These are phyloP conservation scores for Drosophila biarmipes DNA, from an alignment of 1,140 invertebrate genomes.

Conservation along the genomic window DNA sequence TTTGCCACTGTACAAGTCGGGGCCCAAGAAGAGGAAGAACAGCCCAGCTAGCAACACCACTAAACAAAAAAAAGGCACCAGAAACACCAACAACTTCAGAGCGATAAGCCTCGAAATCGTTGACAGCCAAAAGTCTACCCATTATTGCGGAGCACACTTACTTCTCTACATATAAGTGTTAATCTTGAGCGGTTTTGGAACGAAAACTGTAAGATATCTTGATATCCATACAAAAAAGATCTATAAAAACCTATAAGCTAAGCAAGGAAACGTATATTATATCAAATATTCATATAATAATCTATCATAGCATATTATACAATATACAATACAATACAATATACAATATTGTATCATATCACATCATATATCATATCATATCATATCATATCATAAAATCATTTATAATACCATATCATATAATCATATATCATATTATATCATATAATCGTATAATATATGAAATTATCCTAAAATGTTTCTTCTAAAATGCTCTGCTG, in stretches of 20 bases:
- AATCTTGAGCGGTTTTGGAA: not conserved
- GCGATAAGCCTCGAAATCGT: slow-evolving; percentile 41
- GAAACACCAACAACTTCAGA: slow-evolving; percentile 23
- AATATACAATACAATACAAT: too few species aligned
- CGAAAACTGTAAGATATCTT: not conserved
- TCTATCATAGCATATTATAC: too few species aligned
- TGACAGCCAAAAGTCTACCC: slow-evolving; percentile 28
- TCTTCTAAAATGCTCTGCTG: too few species aligned
- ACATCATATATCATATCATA: too few species aligned
- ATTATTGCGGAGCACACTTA: slow-evolving; percentile 1
- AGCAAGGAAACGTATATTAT: too few species aligned
- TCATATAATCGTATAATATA: too few species aligned
- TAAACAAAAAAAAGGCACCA: slow-evolving; percentile 14
- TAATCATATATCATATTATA: too few species aligned
- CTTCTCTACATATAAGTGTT: slow-evolving; percentile 1
- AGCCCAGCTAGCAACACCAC: slow-evolving; percentile 32
- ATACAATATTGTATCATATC: too few species aligned
- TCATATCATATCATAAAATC: too few species aligned
- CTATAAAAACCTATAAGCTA: not conserved
- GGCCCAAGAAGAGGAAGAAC: slow-evolving; percentile 20
- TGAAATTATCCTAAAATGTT: too few species aligned
- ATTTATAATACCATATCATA: too few species aligned
- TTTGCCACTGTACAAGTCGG: slow-evolving; percentile 59
- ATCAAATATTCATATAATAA: too few species aligned
- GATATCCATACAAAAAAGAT: not conserved